These are phyloP conservation scores for Trachurus trachurus DNA, from an alignment of 2,797 vertebrate species.

Conservation along the genomic window DNA sequence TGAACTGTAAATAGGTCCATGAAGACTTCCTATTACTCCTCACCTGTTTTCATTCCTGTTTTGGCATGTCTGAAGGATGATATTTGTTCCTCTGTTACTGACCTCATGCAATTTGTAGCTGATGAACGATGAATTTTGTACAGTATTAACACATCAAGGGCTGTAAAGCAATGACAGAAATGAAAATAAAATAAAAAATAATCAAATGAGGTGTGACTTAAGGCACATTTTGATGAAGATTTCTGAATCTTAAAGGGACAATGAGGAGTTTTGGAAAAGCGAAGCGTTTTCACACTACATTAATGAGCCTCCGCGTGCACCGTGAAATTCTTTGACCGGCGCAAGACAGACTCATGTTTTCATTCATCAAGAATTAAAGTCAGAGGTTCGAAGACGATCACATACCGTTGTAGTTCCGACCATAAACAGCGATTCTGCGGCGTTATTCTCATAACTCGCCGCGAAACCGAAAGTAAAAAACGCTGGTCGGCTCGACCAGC, in stretches of 20 bases:
- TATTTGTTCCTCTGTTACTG: conserved; percentile 5
- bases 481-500: too few species aligned
- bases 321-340: too few species aligned
- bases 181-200: neutral
- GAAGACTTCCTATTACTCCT: conserved; percentile 17
- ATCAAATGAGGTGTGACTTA: neutral
- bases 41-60: conserved; percentile 15
- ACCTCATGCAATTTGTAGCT: neutral
- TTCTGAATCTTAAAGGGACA: neutral
- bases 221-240: neutral
- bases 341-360: too few species aligned
- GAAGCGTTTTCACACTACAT: too few species aligned
- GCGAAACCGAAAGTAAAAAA: too few species aligned
- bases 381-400: too few species aligned
- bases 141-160: conserved; percentile 28
- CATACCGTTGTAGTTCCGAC: too few species aligned
- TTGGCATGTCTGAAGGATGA: conserved; percentile 27
- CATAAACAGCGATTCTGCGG: too few species aligned
- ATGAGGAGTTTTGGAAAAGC: too few species aligned
- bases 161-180: neutral
- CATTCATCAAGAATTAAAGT: too few species aligned
- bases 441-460: too few species aligned
- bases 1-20: conserved; percentile 37
- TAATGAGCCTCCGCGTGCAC: too few species aligned
- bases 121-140: conserved; percentile 34